phyloP scores from a whole-genome alignment of 2,888 invertebrate genomes.

The Campoplex capitator region DNA sequence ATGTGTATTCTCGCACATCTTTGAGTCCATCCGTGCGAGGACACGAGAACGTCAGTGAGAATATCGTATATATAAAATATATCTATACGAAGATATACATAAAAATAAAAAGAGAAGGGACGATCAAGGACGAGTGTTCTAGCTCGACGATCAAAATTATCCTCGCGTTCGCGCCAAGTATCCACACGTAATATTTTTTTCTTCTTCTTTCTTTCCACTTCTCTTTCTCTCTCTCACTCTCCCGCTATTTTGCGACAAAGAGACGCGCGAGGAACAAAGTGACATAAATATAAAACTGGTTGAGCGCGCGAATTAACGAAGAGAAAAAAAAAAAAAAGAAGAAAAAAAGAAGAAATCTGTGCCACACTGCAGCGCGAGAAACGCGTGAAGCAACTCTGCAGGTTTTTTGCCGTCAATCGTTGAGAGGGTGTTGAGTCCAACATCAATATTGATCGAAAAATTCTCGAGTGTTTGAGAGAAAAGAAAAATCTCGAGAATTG shows the following conservation, averaged over 20 bases:
- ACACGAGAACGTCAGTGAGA: slow-evolving; percentile 55
- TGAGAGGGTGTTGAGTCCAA: background rate
- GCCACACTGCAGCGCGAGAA: slow-evolving; percentile 33
- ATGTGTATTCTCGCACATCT: slow-evolving; percentile 28
- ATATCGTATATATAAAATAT: slow-evolving; percentile 25
- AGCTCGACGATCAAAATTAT: slow-evolving; percentile 67
- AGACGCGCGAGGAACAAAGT: slow-evolving; percentile 55
- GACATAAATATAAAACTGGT: slow-evolving; percentile 61
- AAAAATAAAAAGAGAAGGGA: slow-evolving; percentile 67
- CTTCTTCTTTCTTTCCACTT: slow-evolving; percentile 43
- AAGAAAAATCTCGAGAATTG: background rate
- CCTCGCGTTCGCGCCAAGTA: slow-evolving; percentile 65
- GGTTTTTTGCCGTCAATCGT: slow-evolving; percentile 15
- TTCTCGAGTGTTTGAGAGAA: background rate
- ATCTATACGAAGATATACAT: background rate
- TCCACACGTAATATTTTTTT: slow-evolving; percentile 40
- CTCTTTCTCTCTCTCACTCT: slow-evolving; percentile 9
- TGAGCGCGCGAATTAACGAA: slow-evolving; percentile 51
- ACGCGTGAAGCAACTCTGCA: slow-evolving; percentile 26
- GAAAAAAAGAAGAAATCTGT: slow-evolving; percentile 41
- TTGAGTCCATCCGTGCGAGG: slow-evolving; percentile 59
- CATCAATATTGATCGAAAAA: slow-evolving; percentile 23
- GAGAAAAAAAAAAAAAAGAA: slow-evolving; percentile 28
- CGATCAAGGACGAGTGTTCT: slow-evolving; percentile 68
- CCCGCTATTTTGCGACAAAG: slow-evolving; percentile 62